These are phyloP conservation scores for Prionchulus punctatus DNA, from an alignment of 2,888 invertebrate species.

Conservation along the genomic window DNA sequence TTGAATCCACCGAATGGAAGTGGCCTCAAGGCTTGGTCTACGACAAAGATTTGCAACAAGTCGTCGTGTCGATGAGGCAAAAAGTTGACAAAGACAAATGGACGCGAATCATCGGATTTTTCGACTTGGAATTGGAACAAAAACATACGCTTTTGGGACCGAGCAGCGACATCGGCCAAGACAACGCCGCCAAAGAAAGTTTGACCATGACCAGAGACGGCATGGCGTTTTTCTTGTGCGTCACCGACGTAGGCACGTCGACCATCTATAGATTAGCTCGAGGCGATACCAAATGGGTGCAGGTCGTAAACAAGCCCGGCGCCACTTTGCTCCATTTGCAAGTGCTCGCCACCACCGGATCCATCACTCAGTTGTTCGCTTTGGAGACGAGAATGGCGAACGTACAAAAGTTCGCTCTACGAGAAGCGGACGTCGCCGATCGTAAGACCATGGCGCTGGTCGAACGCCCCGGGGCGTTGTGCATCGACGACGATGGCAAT, in stretches of 20 bases:
- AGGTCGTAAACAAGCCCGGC: conserved; percentile 3
- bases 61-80: conserved; percentile 3
- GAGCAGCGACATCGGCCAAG: background rate
- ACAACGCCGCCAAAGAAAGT: conserved; percentile 10
- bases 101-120: conserved; percentile 1
- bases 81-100: background rate
- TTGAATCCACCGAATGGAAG: conserved; percentile 10
- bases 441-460: conserved; percentile 6
- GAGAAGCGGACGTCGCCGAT: conserved; percentile 8
- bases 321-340: conserved; percentile 2
- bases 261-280: conserved; percentile 5
- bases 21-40: conserved; percentile 14
- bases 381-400: conserved; percentile 12
- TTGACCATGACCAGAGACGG: background rate
- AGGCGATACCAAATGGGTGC: background rate
- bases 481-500: conserved; percentile 9
- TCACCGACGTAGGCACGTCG: conserved; percentile 9
- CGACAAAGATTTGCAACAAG: background rate
- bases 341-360: background rate
- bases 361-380: conserved; percentile 8
- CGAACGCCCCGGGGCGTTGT: conserved; percentile 9
- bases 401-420: conserved; percentile 8
- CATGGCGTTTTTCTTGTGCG: conserved; percentile 9
- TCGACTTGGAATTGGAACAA: conserved; percentile 1
- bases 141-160: conserved; percentile 1